Evolutionary conservation across 2,113 vertebrate genomes (phyloP).

Genomic region (Labrus mixtus): DNA sequence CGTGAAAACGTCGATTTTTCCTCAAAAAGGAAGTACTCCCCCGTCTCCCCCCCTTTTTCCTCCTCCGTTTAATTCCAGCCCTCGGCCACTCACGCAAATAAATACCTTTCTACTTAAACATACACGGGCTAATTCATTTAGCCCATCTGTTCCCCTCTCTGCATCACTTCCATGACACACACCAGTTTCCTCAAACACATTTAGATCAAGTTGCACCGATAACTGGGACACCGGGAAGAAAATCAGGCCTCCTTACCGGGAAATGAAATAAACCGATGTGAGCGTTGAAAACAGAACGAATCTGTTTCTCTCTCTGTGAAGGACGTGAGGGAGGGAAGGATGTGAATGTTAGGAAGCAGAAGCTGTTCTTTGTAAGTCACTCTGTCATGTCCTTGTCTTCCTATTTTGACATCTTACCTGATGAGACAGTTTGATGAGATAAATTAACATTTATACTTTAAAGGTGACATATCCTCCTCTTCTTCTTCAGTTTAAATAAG

Average conservation of each 20-base stretch:
- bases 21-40: constrained; percentile 75
- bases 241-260: background rate
- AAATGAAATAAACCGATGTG: constrained; percentile 47
- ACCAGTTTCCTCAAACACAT: constrained; percentile 83
- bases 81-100: constrained; percentile 88
- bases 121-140: constrained; percentile 89
- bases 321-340: too few species aligned
- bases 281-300: background rate
- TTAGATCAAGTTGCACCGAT: constrained; percentile 83
- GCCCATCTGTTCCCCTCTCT: constrained; percentile 89
- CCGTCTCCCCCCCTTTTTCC: constrained; percentile 49
- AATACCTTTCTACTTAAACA: constrained; percentile 90
- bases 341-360: too few species aligned
- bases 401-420: too few species aligned
- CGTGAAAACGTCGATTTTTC: constrained; percentile 78
- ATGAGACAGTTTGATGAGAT: too few species aligned
- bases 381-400: too few species aligned
- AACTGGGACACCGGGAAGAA: constrained; percentile 79
- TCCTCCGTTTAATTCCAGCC: constrained; percentile 78
- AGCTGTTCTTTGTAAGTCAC: too few species aligned
- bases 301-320: constrained; percentile 37
- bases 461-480: too few species aligned
- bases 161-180: constrained; percentile 85
- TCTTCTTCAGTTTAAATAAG: too few species aligned
- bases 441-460: too few species aligned